Base-by-base conservation (phyloP, 2,797 vertebrate species). In the Urosaurus nigricauda region DNA sequence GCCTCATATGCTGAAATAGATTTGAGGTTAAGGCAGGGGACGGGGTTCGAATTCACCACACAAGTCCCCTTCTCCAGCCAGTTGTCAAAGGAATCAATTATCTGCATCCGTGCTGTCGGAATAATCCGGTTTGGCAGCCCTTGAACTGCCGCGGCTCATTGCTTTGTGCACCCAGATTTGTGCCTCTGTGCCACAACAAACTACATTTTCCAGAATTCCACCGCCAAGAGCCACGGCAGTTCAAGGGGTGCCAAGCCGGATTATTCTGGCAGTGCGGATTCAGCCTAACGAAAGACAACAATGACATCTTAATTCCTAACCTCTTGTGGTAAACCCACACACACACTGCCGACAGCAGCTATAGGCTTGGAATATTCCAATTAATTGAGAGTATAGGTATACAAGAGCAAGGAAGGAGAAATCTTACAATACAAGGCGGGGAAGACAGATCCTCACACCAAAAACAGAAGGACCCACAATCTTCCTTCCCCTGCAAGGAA, bases 1-100 rank as follows among this genome's bases (percentile, higher is more conserved):
- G 83, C 74, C 88, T 24, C 35, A n/a, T 77, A 47, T 65, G 88
- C 32, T 88, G 92, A 90, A 92, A 88, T 47, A 84, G 58, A 85
- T 83, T 83, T 3, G 89, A 92, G 79, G 90, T 91, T 84, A 32
- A 89, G 47, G 26, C 40, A 90, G 88, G 13, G n/a, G 21, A 21
- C 0, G 29, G 35, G 37, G 32, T 19, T 79, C 87, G 88, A 80
- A 77, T 84, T 86, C 16, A 29, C 74, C 3, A 81, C 19, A 11
- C 60, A 81, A 84, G 87, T 83, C 60, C 82, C 43, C 65, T 29
- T 85, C 88, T 88, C 37, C 60, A 89, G 80, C 65, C 81, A 68
- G 47, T 79, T 86, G 79, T 65, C 53, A 63, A 89, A 90, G 87
- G n/a, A n/a, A n/a, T n/a, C n/a, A n/a, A n/a, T n/a, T n/a, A n/a